Evolutionary conservation across 2,888 invertebrate genomes (phyloP), one percentile per base, ranked within the genome.

Genomic region (Ichneumoninae sp.): DNA sequence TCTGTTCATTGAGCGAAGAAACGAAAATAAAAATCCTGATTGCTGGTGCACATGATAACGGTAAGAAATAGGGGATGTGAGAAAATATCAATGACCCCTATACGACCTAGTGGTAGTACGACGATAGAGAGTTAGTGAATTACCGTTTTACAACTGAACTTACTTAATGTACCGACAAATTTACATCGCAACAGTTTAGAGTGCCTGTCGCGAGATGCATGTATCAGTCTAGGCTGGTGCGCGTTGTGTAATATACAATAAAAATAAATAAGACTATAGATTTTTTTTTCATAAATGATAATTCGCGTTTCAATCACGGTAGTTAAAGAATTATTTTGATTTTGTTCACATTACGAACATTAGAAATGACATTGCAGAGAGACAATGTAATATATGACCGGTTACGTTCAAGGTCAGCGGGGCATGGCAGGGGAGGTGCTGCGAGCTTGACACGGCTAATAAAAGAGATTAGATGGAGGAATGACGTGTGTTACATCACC

Each of bases 401-500:
- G 69, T 81, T 75, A 84, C 81, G 81, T 81, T 84, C 81, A 82
- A 84, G 81, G 84, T 82, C 75, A 70, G 70, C 68, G 50, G 60
- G 52, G 33, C n/a, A 52, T 78, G 69, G 75, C 44, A 47, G 75
- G 76, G 22, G 30, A 30, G 60, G 22, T 26, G 54, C 57, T 57
- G 26, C 44, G 66, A 72, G 78, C 84, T 84, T 82, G 84, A 84
- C 84, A 84, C 79, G 84, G 84, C 81, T 75, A 82, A 84, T 84
- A 84, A 84, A 81, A 81, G 84, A 84, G 84, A 84, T 84, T 84
- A 84, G 81, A 81, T 75, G 84, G 81, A 75, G 65, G 81, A 84
- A 84, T 81, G 84, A 82, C 84, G 82, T 81, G 70, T 81, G 84
- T 84, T 84, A 84, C 84, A 84, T 84, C 74, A 84, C 81, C 68